A percentile compares a stretch with the other conserved stretches of the same genome.
phyloP scores from a whole-genome alignment of 2,113 vertebrate species.

The Menura novaehollandiae region DNA sequence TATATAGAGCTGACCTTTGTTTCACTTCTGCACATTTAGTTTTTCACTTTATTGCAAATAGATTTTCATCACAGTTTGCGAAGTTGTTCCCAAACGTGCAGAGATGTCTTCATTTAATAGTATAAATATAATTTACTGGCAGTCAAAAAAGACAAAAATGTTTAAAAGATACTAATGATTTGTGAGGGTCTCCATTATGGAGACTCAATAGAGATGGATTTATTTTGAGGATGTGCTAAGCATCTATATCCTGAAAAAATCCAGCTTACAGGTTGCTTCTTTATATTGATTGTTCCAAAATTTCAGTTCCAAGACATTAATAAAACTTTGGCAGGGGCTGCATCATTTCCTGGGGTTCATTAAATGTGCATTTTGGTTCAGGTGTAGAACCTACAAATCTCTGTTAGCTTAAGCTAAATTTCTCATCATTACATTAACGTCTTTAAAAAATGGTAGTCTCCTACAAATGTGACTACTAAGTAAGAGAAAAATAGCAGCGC shows the following conservation, averaged over 20 bases:
- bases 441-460: neutral
- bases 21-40: neutral
- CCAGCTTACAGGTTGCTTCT: neutral
- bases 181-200: neutral
- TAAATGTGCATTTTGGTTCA: neutral
- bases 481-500: neutral
- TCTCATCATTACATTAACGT: neutral
- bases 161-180: neutral
- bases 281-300: neutral
- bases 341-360: neutral
- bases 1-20: neutral
- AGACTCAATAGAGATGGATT: neutral
- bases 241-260: neutral
- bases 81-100: neutral
- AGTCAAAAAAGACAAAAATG: neutral
- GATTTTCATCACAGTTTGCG: neutral
- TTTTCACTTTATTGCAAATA: neutral
- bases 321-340: neutral
- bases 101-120: neutral
- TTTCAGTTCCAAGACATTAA: neutral
- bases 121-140: neutral
- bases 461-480: neutral
- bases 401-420: neutral
- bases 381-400: neutral
- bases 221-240: neutral